Conservation (phyloP, 2,888 invertebrate species). For the Drosophila percnosoma region DNA sequence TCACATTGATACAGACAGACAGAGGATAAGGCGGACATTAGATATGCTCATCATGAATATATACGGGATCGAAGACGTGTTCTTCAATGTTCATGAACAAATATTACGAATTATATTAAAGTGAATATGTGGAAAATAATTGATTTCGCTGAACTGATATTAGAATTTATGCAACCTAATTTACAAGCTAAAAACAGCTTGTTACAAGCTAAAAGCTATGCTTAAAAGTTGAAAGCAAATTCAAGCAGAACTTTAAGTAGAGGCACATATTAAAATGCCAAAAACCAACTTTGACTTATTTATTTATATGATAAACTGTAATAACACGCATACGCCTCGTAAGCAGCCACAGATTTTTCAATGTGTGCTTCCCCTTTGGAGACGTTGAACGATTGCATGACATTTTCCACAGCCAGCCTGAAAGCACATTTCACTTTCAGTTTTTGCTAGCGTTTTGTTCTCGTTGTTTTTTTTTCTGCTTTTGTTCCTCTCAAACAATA, state of each 20-base stretch:
- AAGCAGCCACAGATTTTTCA: constrained; percentile 17
- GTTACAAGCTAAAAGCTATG: no score
- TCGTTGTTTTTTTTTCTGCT: neutral
- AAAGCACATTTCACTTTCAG: constrained; percentile 56
- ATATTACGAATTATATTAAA: neutral
- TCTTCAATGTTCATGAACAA: neutral
- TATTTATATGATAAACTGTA: no score
- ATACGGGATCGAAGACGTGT: neutral
- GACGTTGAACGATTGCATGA: constrained; percentile 68
- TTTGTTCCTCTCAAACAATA: constrained; percentile 28
- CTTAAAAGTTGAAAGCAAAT: neutral
- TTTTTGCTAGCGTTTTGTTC: constrained; percentile 33
- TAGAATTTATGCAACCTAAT: neutral
- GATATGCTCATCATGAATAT: neutral
- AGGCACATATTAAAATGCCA: neutral
- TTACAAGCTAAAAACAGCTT: no score
- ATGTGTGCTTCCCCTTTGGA: neutral
- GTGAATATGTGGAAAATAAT: neutral
- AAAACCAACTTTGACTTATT: neutral
- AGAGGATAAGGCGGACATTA: neutral
- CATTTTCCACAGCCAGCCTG: constrained; percentile 60
- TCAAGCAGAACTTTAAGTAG: neutral
- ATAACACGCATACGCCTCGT: constrained; percentile 52
- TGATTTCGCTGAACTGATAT: neutral
- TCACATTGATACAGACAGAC: neutral